Conservation (phyloP, 2,888 invertebrate genomes). For the Xestia ashworthii region DNA sequence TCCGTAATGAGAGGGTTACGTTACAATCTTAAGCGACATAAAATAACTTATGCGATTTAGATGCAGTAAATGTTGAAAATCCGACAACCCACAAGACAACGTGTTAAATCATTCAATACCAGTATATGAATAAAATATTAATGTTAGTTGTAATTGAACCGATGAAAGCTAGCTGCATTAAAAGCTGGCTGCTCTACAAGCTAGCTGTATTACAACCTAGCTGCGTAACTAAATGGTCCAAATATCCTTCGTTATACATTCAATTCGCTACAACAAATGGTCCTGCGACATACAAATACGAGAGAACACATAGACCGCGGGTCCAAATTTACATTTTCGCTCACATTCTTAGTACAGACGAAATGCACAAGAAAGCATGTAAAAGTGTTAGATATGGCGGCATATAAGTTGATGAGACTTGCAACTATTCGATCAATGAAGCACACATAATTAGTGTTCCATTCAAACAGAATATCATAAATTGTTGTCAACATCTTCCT, state of each 20-base stretch:
- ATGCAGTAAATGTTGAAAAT: neutral
- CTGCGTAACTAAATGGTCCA: too few relatives aligned
- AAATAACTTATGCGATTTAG: neutral
- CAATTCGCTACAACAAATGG: neutral
- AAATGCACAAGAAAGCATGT: conserved; percentile 10
- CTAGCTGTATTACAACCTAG: too few relatives aligned
- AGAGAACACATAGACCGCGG: conserved; percentile 9
- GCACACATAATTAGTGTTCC: too few relatives aligned
- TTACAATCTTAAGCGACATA: neutral
- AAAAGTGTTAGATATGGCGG: conserved; percentile 12
- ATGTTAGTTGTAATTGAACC: neutral
- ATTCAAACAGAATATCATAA: too few relatives aligned
- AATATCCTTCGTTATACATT: conserved; percentile 1
- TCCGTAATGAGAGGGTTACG: neutral
- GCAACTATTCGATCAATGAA: too few relatives aligned
- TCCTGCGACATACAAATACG: neutral
- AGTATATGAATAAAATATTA: neutral
- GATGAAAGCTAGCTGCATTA: neutral
- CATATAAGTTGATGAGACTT: too few relatives aligned
- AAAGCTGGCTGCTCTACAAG: too few relatives aligned
- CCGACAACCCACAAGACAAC: neutral
- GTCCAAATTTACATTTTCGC: conserved; percentile 21
- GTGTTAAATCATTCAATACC: too few relatives aligned
- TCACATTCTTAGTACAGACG: conserved; percentile 16
- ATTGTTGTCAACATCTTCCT: too few relatives aligned